These are phyloP conservation scores for Actenoides lindsayi DNA, from an alignment of 2,113 vertebrate genomes.

Conservation along the genomic window DNA sequence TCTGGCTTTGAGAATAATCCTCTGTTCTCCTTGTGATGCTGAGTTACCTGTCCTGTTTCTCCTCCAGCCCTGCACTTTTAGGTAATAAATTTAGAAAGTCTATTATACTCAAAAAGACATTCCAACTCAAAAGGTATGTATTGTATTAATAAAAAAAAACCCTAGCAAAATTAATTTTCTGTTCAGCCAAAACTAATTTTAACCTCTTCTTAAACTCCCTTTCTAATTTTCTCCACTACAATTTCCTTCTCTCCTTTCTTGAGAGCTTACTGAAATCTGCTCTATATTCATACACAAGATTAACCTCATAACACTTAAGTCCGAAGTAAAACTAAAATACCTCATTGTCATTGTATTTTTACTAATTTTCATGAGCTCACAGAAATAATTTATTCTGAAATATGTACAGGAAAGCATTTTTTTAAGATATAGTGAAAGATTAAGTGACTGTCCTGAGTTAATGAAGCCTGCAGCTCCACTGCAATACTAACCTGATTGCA, in stretches of 20 bases:
- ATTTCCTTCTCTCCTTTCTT: neutral
- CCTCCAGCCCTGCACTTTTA: neutral
- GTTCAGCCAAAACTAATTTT: neutral
- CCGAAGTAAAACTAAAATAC: neutral
- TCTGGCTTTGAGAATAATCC: neutral
- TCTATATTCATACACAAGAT: neutral
- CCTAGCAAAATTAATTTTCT: neutral
- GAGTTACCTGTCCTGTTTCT: neutral
- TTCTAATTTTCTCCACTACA: neutral
- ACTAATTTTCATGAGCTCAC: neutral
- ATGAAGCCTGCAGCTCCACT: neutral
- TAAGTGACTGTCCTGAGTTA: neutral
- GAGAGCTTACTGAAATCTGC: neutral
- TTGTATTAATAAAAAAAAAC: neutral
- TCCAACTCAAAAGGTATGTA: neutral
- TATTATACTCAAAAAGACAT: neutral
- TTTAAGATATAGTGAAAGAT: neutral
- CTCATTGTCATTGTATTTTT: neutral
- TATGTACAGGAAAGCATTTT: neutral
- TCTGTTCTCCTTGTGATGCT: neutral
- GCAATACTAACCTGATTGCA: accelerated
- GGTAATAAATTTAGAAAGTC: neutral
- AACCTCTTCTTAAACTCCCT: neutral
- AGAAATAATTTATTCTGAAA: neutral
- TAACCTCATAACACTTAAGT: neutral